A percentile compares a stretch with the other conserved stretches of the same genome.
phyloP scores from a whole-genome alignment of 2,888 invertebrate species.

The Dryadula phaetusa region DNA sequence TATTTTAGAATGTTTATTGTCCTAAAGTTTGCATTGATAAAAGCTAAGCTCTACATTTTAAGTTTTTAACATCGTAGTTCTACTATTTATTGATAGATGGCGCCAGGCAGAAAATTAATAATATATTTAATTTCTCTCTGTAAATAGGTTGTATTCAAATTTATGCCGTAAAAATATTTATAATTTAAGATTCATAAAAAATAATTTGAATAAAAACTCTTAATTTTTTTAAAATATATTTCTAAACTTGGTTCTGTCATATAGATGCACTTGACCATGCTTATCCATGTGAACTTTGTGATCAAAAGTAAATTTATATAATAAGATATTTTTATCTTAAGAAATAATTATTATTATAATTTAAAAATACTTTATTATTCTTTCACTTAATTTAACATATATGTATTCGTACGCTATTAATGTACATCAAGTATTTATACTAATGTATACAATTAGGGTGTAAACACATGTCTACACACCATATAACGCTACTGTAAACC shows the following conservation, averaged over 20 bases:
- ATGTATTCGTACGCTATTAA: not conserved
- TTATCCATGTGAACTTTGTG: not conserved
- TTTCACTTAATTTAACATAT: no score
- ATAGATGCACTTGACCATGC: not conserved
- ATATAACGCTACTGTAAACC: slow-evolving; percentile 14
- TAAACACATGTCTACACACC: slow-evolving; percentile 3
- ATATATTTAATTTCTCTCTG: not conserved
- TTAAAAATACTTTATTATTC: no score
- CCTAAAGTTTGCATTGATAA: not conserved
- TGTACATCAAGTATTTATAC: not conserved
- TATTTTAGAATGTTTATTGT: not conserved
- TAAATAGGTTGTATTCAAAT: not conserved
- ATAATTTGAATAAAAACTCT: not conserved
- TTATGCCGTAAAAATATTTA: not conserved
- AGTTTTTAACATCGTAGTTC: slow-evolving; percentile 43
- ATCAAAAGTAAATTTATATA: not conserved
- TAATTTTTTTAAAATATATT: not conserved
- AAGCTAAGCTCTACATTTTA: not conserved
- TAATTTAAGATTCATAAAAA: not conserved
- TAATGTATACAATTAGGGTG: not conserved
- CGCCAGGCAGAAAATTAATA: slow-evolving; percentile 22
- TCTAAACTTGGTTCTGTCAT: not conserved
- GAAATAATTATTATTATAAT: no score
- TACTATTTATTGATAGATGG: slow-evolving; percentile 45
- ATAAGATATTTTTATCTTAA: no score